Evolutionary conservation across 2,113 vertebrate species (phyloP).

Genomic region (Microcebus ravelobensis): DNA sequence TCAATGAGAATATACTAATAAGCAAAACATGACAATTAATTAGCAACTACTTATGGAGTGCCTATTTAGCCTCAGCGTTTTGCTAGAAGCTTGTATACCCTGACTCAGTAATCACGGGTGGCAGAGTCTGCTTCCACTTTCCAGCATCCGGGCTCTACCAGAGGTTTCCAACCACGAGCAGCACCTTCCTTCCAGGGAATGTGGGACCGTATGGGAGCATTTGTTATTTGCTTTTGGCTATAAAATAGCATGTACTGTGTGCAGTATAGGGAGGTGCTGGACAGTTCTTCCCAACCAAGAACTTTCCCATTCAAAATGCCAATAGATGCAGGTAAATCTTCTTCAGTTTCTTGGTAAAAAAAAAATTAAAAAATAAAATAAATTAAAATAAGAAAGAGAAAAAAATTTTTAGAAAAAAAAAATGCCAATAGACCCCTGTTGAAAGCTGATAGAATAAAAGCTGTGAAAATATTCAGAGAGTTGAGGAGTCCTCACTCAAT

Average conservation of each 20-base stretch:
- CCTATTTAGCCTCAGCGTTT: neutral
- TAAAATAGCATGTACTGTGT: neutral
- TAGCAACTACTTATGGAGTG: neutral
- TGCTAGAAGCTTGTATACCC: neutral
- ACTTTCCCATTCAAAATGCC: neutral
- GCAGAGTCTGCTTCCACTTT: neutral
- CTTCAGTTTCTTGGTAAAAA: no score
- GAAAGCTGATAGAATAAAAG: neutral
- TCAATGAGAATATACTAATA: neutral
- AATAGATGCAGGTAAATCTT: neutral
- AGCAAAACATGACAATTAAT: neutral
- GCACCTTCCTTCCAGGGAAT: no score
- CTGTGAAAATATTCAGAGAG: neutral
- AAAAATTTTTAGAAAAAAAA: no score
- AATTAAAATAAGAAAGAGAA: no score
- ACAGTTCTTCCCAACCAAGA: neutral
- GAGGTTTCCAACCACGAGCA: neutral
- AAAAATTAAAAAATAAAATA: no score
- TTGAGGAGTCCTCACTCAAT: neutral
- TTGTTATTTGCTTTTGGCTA: neutral
- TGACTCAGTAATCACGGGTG: accelerated
- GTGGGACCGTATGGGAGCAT: neutral
- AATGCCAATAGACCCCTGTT: neutral
- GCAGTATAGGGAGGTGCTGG: neutral
- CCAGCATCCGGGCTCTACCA: no score